These are phyloP conservation scores for Clarias laeviceps DNA, from an alignment of 2,797 vertebrate species.

Conservation along the genomic window DNA sequence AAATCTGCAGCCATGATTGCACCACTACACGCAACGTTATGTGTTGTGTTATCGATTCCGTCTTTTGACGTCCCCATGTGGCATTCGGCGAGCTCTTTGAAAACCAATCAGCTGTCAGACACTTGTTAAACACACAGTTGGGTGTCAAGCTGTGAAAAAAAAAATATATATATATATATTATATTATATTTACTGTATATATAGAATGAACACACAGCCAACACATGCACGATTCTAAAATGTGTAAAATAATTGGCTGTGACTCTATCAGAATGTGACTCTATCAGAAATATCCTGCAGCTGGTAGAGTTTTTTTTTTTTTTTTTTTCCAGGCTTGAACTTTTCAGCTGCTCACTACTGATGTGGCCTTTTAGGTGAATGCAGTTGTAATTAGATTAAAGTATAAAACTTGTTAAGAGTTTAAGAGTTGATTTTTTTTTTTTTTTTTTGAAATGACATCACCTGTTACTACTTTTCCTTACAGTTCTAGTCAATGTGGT, in stretches of 20 bases:
- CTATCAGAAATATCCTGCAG: conserved; percentile 49
- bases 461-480: too few relatives aligned
- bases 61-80: conserved; percentile 33
- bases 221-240: conserved; percentile 40
- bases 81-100: conserved; percentile 45
- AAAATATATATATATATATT: too few relatives aligned
- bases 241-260: conserved; percentile 46
- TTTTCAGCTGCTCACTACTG: conserved; percentile 43
- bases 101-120: conserved; percentile 52
- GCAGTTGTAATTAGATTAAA: neutral
- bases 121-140: conserved; percentile 60
- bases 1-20: neutral
- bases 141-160: conserved; percentile 56
- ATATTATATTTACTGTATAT: neutral
- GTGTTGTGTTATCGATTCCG: conserved; percentile 11
- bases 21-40: too few relatives aligned
- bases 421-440: neutral
- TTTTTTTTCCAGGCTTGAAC: conserved; percentile 23
- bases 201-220: neutral
- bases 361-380: neutral
- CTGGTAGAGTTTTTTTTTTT: neutral
- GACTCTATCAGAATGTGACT: conserved; percentile 33
- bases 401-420: neutral
- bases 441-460: neutral
- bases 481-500: neutral